phyloP scores from a whole-genome alignment of 2,888 invertebrate genomes.

The Escarpia spicata region DNA sequence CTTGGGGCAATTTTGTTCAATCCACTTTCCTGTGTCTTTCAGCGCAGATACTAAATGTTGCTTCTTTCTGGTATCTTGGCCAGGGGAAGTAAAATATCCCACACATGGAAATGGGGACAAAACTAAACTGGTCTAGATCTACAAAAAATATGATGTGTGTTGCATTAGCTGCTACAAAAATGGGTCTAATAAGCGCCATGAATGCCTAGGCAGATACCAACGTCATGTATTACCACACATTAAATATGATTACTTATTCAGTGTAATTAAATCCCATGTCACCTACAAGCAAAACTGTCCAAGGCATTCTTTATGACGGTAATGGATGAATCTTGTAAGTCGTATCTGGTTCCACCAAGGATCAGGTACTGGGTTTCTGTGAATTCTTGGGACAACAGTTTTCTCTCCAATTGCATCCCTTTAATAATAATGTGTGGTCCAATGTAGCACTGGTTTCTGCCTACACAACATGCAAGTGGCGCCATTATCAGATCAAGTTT shows the following conservation, averaged over 20 bases:
- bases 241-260: neutral
- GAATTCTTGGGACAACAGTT: too few relatives aligned
- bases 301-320: too few relatives aligned
- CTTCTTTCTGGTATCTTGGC: neutral
- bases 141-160: neutral
- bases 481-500: too few relatives aligned
- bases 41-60: neutral
- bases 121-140: neutral
- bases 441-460: too few relatives aligned
- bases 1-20: neutral
- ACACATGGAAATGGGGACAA: neutral
- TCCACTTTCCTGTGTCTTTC: neutral
- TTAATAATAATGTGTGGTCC: too few relatives aligned
- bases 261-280: too few relatives aligned
- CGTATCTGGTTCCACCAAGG: too few relatives aligned
- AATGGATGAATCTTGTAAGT: too few relatives aligned
- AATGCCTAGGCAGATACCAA: neutral
- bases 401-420: too few relatives aligned
- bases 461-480: too few relatives aligned
- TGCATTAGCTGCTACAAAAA: neutral
- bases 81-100: neutral
- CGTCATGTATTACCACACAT: neutral
- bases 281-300: too few relatives aligned
- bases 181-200: neutral
- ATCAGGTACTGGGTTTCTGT: too few relatives aligned